Base-by-base conservation (phyloP, 2,888 invertebrate species). In the Caenorhabditis macrosperma region DNA sequence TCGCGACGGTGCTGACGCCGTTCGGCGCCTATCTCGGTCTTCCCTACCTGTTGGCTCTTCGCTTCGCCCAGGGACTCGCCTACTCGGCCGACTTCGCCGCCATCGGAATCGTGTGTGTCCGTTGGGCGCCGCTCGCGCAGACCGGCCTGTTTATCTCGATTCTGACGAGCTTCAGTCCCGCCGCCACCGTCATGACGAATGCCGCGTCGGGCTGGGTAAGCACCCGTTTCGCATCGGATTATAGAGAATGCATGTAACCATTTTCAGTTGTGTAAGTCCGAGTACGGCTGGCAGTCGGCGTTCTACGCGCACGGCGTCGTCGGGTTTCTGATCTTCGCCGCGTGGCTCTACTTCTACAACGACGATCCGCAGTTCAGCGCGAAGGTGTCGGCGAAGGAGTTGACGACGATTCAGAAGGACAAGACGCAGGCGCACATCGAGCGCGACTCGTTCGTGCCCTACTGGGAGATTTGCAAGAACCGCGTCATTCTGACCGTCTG, bases 71-170 rank as follows among this genome's bases (percentile, higher is more conserved):
- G 81, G 86, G 86, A 24, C 77, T 86, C 41, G 81, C 85, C 12
- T 86, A 85, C 60, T 76, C 83, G 7, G 86, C 86, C 24, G 84
- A 86, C 61, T 86, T 86, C 61, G 85, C 86, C 33, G 85, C 85
- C 12, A 86, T 86, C 50, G 86, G 86, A 54, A 77, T 86, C 33
- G 77, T 86, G 17, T 81, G 81, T 55, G 84, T 84, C 4, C 66
- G 88, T 54, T 88, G 88, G 88, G 88, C 88, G 22, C 86, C 88
- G 9, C 77, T 88, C 9, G 66, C 77, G 26, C 87, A 88, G 57
- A 86, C 83, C 4, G 88, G 86, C 24, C 78, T 88, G 22, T 88
- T 88, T 77, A 86, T 88, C 44, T 81, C 84, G 22, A 82, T 87
- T 59, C 68, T 88, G 30, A 88, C 88, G 15, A 86, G 86, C 59